Conservation (phyloP, 2,113 vertebrate species). For the Serinus canaria region DNA sequence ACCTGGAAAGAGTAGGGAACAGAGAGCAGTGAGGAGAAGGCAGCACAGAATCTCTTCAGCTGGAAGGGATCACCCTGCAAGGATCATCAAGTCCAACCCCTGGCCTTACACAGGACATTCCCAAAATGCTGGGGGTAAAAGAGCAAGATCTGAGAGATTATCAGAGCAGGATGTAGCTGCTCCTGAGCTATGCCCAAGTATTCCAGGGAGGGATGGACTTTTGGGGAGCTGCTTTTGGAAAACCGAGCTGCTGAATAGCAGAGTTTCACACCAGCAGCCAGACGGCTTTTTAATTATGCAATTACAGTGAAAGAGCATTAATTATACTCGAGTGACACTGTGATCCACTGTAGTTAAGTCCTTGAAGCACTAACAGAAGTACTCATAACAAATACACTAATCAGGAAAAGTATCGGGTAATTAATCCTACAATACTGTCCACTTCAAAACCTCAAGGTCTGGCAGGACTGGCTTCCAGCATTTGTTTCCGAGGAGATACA, state of each 20-base stretch:
- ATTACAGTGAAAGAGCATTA: slow-evolving; percentile 43
- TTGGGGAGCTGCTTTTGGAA: neutral
- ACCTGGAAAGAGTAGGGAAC: rapidly evolving
- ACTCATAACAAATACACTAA: slow-evolving; percentile 30
- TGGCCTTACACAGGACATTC: neutral
- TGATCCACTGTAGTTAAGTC: slow-evolving; percentile 47
- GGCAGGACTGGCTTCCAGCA: slow-evolving; percentile 45
- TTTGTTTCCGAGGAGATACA: slow-evolving; percentile 38
- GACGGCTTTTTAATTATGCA: slow-evolving; percentile 53
- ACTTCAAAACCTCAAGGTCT: slow-evolving; percentile 39
- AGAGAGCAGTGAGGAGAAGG: rapidly evolving
- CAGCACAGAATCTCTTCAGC: neutral
- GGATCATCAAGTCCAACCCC: neutral
- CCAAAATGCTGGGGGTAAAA: neutral
- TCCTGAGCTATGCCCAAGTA: neutral
- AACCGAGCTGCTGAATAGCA: neutral
- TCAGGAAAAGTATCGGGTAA: slow-evolving; percentile 50
- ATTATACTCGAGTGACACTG: slow-evolving; percentile 5
- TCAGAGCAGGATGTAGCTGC: rapidly evolving
- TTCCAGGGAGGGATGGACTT: neutral
- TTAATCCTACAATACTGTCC: slow-evolving; percentile 33
- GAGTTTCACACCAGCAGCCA: neutral
- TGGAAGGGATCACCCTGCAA: neutral
- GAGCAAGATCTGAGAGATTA: neutral
- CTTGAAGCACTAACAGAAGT: slow-evolving; percentile 53